A percentile compares a stretch with the other conserved stretches of the same genome.
These are phyloP conservation scores for Dastarcus helophoroides DNA, from an alignment of 2,888 invertebrate species.

Conservation along the genomic window DNA sequence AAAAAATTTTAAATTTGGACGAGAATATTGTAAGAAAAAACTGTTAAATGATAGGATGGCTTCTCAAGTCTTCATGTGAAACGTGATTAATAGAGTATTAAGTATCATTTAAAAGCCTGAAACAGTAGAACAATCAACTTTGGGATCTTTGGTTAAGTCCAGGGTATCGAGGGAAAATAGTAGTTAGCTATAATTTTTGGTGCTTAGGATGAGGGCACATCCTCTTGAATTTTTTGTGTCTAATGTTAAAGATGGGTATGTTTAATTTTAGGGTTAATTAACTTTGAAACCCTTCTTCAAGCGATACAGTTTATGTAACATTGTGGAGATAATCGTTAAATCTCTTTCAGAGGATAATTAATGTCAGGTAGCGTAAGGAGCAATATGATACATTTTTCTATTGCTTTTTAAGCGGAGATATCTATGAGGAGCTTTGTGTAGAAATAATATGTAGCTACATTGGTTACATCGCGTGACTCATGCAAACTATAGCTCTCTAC, in stretches of 20 bases:
- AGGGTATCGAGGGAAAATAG: too few species aligned
- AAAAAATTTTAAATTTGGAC: too few species aligned
- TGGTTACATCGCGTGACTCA: constrained; percentile 27
- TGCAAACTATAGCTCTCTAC: constrained; percentile 24
- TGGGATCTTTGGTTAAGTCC: too few species aligned
- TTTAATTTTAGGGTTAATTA: constrained; percentile 20
- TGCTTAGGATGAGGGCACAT: too few species aligned
- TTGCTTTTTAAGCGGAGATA: constrained; percentile 12
- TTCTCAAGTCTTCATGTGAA: too few species aligned
- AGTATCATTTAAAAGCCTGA: too few species aligned
- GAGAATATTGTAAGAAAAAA: too few species aligned
- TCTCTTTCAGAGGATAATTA: constrained; percentile 15
- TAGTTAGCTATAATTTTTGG: too few species aligned
- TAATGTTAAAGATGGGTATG: constrained; percentile 9
- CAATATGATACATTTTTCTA: constrained; percentile 14
- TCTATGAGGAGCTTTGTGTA: constrained; percentile 6
- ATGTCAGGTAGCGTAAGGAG: constrained; percentile 14
- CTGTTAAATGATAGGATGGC: too few species aligned
- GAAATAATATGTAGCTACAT: constrained; percentile 1
- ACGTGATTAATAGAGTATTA: too few species aligned
- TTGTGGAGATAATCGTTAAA: constrained; percentile 16
- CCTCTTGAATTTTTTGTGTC: constrained; percentile 17
- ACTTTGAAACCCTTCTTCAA: constrained; percentile 14
- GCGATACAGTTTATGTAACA: constrained; percentile 13
- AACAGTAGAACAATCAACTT: too few species aligned